phyloP scores from a whole-genome alignment of 2,113 vertebrate species.

The Vireo altiloquus region DNA sequence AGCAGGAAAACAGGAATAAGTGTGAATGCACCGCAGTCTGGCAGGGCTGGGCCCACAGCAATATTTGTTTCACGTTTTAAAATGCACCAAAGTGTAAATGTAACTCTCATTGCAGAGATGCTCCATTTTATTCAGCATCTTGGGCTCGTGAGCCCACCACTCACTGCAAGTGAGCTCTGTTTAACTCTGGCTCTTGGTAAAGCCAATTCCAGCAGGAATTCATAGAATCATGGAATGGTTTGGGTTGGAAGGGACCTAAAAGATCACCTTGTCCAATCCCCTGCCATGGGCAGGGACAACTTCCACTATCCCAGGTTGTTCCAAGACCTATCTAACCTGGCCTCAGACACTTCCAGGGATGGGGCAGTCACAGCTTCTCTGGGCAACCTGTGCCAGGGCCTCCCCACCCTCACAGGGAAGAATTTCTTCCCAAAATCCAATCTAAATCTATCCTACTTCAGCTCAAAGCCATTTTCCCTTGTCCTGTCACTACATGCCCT shows the following conservation, averaged over 20 bases:
- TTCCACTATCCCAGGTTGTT: neutral
- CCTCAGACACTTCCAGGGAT: neutral
- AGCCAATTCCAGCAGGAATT: neutral
- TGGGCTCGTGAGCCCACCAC: rapidly evolving
- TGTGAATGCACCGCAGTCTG: neutral
- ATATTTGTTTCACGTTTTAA: neutral
- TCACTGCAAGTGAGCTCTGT: neutral
- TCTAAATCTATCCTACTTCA: neutral
- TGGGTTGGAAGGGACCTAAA: neutral
- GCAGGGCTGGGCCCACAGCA: rapidly evolving
- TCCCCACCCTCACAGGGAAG: neutral
- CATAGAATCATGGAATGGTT: neutral
- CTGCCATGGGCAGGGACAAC: neutral
- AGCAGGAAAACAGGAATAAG: neutral
- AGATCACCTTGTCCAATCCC: neutral
- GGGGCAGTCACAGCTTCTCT: neutral
- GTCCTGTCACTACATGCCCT: neutral
- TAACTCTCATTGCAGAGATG: neutral
- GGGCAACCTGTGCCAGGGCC: rapidly evolving
- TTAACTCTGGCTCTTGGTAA: neutral
- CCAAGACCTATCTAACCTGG: rapidly evolving
- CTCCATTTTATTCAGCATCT: neutral
- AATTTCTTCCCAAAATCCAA: neutral
- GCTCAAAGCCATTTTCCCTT: neutral
- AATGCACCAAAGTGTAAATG: neutral